Percentiles rank a stretch among this genome's conserved stretches.
phyloP scores from a whole-genome alignment of 2,888 invertebrate species.

The Pandemis cinnamomeana region DNA sequence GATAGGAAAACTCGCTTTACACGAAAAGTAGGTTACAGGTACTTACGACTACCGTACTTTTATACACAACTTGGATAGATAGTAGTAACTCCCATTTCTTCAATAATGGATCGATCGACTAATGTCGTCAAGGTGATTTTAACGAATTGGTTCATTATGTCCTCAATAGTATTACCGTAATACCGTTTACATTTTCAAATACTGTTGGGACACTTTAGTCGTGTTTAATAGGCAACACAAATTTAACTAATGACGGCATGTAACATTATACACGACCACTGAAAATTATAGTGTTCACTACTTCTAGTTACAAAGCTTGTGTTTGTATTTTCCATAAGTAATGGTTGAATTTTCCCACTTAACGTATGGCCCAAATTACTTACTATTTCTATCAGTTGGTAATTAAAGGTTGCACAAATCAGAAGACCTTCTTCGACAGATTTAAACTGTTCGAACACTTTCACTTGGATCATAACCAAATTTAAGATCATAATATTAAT shows the following conservation, averaged over 20 bases:
- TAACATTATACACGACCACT: background rate
- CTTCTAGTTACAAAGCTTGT: background rate
- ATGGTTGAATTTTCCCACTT: no score
- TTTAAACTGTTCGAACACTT: no score
- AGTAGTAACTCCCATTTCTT: background rate
- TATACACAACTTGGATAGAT: conserved; percentile 2
- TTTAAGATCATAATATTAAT: no score
- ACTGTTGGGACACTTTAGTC: background rate
- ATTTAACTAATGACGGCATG: background rate
- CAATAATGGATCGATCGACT: background rate
- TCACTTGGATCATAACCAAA: no score
- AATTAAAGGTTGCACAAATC: no score
- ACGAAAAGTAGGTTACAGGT: conserved; percentile 55
- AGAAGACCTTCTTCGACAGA: no score
- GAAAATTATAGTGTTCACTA: background rate
- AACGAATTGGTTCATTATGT: background rate
- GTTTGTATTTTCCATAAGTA: background rate
- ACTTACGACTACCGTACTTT: background rate
- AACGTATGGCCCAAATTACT: no score
- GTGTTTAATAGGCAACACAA: background rate
- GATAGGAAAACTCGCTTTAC: conserved; percentile 57
- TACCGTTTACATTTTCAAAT: background rate
- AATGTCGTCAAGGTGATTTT: background rate
- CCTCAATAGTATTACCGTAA: background rate
- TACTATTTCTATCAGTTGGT: no score